phyloP scores from a whole-genome alignment of 2,797 vertebrate species.

The Nasua narica region DNA sequence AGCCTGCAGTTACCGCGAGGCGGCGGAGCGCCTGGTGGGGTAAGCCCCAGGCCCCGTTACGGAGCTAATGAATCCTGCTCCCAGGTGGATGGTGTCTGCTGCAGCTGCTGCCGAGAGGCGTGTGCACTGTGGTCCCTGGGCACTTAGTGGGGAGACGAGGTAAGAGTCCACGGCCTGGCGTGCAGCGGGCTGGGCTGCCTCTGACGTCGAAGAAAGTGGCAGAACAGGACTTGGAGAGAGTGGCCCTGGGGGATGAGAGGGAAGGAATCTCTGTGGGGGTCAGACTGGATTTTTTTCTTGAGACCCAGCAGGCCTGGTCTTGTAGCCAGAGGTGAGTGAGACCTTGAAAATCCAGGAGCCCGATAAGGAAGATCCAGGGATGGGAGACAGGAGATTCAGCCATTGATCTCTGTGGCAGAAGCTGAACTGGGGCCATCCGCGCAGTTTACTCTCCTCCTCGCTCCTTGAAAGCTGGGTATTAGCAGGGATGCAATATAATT shows the following conservation, averaged over 20 bases:
- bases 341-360: background rate
- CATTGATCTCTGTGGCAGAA: background rate
- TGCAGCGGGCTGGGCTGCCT: background rate
- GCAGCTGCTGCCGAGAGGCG: background rate
- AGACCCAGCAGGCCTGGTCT: background rate
- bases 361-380: background rate
- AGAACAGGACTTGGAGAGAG: background rate
- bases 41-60: background rate
- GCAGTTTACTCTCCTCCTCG: background rate
- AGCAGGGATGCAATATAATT: background rate
- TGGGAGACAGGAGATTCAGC: background rate
- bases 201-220: background rate
- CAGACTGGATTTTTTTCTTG: background rate
- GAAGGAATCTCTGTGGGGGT: background rate
- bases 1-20: background rate
- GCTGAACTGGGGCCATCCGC: background rate
- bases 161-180: background rate
- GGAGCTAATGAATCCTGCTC: background rate
- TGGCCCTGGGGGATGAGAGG: background rate
- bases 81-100: background rate
- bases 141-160: background rate
- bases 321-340: background rate
- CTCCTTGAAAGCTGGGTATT: background rate
- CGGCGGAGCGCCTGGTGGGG: background rate
- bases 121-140: background rate